phyloP scores from a whole-genome alignment of 2,113 vertebrate species.

The Nesogale talazaci region DNA sequence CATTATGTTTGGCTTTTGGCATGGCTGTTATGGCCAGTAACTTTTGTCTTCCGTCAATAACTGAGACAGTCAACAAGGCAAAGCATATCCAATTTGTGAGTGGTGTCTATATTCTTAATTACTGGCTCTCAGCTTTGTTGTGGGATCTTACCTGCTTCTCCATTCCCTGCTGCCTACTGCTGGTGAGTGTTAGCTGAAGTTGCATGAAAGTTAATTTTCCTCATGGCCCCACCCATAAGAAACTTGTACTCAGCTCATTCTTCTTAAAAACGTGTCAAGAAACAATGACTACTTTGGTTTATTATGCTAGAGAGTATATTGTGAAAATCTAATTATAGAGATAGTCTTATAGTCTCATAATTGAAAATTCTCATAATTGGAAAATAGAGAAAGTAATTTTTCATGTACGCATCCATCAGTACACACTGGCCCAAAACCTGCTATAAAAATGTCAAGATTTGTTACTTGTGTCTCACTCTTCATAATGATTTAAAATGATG shows the following conservation, averaged over 20 bases:
- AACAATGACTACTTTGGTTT: background rate
- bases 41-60: conserved; percentile 93
- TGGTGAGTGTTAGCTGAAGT: conserved; percentile 89
- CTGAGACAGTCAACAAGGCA: conserved; percentile 91
- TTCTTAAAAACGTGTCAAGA: background rate
- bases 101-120: conserved; percentile 92
- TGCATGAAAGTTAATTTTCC: background rate
- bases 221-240: background rate
- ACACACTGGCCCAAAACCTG: background rate
- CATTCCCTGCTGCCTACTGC: conserved; percentile 92
- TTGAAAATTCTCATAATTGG: background rate
- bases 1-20: conserved; percentile 94
- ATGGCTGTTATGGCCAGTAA: conserved; percentile 95
- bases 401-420: background rate
- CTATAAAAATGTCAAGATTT: background rate
- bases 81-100: conserved; percentile 97
- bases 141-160: conserved; percentile 97
- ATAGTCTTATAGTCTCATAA: background rate
- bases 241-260: background rate
- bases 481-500: no score
- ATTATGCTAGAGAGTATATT: background rate
- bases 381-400: background rate
- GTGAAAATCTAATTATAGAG: background rate
- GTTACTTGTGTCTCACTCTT: no score
- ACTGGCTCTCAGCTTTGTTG: conserved; percentile 96